Conservation (phyloP, 2,888 invertebrate genomes). For the Agrotis segetum region DNA sequence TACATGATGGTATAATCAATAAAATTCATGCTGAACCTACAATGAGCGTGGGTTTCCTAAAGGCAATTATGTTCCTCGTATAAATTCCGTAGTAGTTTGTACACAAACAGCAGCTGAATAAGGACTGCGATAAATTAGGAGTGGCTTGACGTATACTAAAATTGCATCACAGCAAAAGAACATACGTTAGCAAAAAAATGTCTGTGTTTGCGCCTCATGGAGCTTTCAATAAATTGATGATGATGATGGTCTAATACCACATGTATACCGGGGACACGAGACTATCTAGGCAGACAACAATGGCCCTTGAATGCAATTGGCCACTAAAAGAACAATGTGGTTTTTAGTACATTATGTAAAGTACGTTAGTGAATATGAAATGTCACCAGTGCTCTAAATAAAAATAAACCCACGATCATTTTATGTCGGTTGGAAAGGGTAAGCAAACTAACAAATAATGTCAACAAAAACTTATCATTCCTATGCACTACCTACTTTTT, state of each 20-base stretch:
- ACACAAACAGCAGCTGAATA: background rate
- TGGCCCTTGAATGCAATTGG: too few relatives aligned
- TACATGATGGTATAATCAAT: background rate
- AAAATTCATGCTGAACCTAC: background rate
- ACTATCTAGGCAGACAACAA: too few relatives aligned
- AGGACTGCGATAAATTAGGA: background rate
- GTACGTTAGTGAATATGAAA: too few relatives aligned
- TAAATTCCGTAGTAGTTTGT: conserved; percentile 18
- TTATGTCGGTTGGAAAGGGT: too few relatives aligned
- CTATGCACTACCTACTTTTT: background rate
- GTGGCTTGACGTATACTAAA: background rate
- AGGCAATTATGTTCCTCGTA: conserved; percentile 8
- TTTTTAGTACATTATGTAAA: too few relatives aligned
- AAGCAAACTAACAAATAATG: background rate
- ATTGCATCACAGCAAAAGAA: conserved; percentile 14
- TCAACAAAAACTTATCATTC: conserved; percentile 7
- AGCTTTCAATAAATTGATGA: too few relatives aligned
- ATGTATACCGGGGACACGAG: too few relatives aligned
- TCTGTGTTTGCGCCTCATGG: too few relatives aligned
- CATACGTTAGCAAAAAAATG: background rate
- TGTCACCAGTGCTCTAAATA: too few relatives aligned
- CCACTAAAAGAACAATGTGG: too few relatives aligned
- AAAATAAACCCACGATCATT: background rate
- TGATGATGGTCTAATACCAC: too few relatives aligned
- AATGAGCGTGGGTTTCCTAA: conserved; percentile 11